A percentile compares a stretch with the other conserved stretches of the same genome.
These are phyloP conservation scores for Ceyx cyanopectus DNA, from an alignment of 2,113 vertebrate species.

Conservation along the genomic window DNA sequence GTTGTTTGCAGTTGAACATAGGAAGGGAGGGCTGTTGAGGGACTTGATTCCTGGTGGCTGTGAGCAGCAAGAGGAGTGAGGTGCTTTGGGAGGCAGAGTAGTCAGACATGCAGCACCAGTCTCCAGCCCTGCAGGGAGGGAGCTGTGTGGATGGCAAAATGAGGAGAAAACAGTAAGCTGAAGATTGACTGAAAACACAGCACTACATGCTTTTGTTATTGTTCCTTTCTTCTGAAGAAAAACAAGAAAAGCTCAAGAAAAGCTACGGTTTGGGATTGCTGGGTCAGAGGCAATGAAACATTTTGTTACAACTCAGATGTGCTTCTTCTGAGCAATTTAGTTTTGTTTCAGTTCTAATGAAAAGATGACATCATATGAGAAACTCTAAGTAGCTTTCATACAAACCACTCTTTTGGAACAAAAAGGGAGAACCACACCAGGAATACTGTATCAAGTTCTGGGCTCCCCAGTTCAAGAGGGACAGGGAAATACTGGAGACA, in stretches of 20 bases:
- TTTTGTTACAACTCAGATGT: neutral
- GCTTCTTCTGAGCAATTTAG: neutral
- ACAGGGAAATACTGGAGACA: no score
- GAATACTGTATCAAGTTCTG: no score
- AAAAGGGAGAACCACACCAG: neutral
- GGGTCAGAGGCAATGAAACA: neutral
- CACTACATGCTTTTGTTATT: neutral
- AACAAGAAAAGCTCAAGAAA: neutral
- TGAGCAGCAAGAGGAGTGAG: neutral
- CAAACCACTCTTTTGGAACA: neutral
- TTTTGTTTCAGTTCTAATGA: neutral
- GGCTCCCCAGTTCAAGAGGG: no score
- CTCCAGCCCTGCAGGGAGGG: fast-evolving
- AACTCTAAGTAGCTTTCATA: neutral
- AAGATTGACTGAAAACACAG: neutral
- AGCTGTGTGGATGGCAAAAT: neutral
- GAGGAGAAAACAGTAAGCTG: neutral
- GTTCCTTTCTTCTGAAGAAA: neutral
- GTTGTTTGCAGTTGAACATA: neutral
- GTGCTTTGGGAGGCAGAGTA: neutral
- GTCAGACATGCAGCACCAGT: neutral
- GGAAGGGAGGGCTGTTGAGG: neutral
- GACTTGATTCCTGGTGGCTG: neutral
- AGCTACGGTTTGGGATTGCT: neutral
- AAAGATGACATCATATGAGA: neutral